phyloP scores from a whole-genome alignment of 2,797 vertebrate species.

The Chlorospingus semifuscus region DNA sequence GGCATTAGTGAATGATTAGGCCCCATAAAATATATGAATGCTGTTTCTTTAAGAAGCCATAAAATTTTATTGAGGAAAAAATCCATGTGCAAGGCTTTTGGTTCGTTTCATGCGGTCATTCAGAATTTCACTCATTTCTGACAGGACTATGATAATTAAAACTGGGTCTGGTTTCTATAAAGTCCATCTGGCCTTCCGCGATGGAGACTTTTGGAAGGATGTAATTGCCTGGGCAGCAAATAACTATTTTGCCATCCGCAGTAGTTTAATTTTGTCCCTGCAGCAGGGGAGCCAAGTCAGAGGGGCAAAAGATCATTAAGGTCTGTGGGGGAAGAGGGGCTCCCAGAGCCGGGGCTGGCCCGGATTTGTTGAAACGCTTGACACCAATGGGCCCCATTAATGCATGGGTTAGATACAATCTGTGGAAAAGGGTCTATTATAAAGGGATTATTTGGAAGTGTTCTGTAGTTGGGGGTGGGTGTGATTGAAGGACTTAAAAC shows the following conservation, averaged over 20 bases:
- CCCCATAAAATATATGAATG: constrained; percentile 60
- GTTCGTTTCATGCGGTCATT: constrained; percentile 62
- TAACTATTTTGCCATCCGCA: constrained; percentile 42
- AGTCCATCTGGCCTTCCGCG: constrained; percentile 76
- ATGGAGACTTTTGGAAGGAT: constrained; percentile 46
- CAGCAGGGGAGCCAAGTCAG: constrained; percentile 50
- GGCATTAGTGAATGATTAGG: constrained; percentile 61
- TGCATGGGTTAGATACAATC: constrained; percentile 58
- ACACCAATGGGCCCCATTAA: constrained; percentile 32
- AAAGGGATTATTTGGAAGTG: constrained; percentile 64
- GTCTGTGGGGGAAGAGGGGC: constrained; percentile 16
- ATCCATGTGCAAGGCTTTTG: constrained; percentile 41
- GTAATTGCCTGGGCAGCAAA: constrained; percentile 61
- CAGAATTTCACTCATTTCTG: constrained; percentile 73
- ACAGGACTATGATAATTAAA: constrained; percentile 85
- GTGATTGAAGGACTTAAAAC: constrained; percentile 58
- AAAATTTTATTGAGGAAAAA: constrained; percentile 70
- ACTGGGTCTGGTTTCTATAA: constrained; percentile 82
- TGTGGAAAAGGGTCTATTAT: constrained; percentile 45
- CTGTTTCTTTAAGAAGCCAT: constrained; percentile 75
- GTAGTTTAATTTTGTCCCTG: constrained; percentile 63
- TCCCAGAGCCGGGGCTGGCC: constrained; percentile 1
- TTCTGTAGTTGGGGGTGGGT: constrained; percentile 56
- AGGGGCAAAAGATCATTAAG: constrained; percentile 65
- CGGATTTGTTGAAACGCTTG: constrained; percentile 47